Base-by-base conservation (phyloP, 2,113 vertebrate genomes). In the Eublepharis macularius region DNA sequence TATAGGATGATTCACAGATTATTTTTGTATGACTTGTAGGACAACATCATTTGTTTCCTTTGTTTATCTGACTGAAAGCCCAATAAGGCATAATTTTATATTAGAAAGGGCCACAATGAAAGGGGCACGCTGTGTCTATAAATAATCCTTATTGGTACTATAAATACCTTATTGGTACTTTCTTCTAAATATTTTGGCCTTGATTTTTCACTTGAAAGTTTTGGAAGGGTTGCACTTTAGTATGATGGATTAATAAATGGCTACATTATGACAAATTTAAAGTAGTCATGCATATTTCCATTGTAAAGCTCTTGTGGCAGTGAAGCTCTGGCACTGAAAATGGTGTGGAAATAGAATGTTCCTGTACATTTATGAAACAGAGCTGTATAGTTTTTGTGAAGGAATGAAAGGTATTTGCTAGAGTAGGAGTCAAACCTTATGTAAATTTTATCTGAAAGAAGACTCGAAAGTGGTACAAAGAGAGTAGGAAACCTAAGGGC, bases 1-100 rank as follows among this genome's bases (percentile, higher is more conserved):
- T 72, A 11, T 88, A 57, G 60, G n/a, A 87, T 92, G 91, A 93
- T 75, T 89, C 86, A 92, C 47, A 49, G 63, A 81, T 90, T 82
- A 77, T 87, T 92, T 91, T 84, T 89, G 19, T 63, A 73, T 82
- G 29, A 89, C 85, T 83, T 80, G 16, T 60, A 91, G 85, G n/a
- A 85, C 89, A 81, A 16, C 8, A 74, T 74, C 39, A 51, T 85
- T 90, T 85, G 1, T 80, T 85, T 1, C 81, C 69, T 88, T 91
- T 86, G 51, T 88, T 74, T 83, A 77, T 89, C 47, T 47, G 84
- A 65, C 73, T 87, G 12, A 19, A 89, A 87, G 77, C 92, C 47
- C n/a, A 60, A 16, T 65, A 34, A 16, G 13, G 68, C 79, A 93
- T 89, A 41, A 21, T 69, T 92, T 91, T 90, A 51, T 70, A 89